Evolutionary conservation across 2,888 invertebrate species (phyloP).

Genomic region (Dusona sp.): DNA sequence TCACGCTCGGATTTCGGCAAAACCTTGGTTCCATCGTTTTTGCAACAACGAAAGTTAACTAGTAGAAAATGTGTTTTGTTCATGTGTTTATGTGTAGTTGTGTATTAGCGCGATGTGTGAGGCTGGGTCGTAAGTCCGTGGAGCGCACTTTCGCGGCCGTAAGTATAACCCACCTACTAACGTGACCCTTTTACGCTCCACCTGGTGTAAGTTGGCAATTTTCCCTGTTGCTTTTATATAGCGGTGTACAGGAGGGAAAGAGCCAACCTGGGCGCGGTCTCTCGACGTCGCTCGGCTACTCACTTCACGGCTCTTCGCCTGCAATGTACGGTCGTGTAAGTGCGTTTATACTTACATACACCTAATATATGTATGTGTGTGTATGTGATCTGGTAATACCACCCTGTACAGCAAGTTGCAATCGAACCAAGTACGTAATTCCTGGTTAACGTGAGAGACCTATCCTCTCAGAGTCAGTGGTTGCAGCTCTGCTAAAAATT

Average conservation of each 20-base stretch:
- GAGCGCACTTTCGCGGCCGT: slow-evolving; percentile 54
- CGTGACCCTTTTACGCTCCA: slow-evolving; percentile 66
- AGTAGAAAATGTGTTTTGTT: background rate
- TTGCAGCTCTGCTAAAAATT: slow-evolving; percentile 66
- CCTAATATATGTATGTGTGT: background rate
- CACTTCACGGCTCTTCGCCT: slow-evolving; percentile 42
- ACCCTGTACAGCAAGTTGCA: slow-evolving; percentile 47
- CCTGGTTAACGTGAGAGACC: slow-evolving; percentile 61
- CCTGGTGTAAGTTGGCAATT: slow-evolving; percentile 68
- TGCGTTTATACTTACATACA: background rate
- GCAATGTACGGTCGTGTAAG: slow-evolving; percentile 1
- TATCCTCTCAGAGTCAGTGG: slow-evolving; percentile 42
- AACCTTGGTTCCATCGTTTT: background rate
- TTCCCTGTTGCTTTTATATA: slow-evolving; percentile 66
- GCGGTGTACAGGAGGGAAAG: slow-evolving; percentile 24
- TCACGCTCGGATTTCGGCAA: background rate
- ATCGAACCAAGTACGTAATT: slow-evolving; percentile 70
- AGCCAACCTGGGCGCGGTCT: slow-evolving; percentile 16
- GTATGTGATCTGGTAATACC: slow-evolving; percentile 21
- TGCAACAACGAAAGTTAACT: background rate
- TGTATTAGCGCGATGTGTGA: slow-evolving; percentile 35
- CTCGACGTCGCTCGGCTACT: slow-evolving; percentile 30
- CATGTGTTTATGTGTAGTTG: background rate
- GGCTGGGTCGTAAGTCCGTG: slow-evolving; percentile 45
- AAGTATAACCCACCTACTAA: slow-evolving; percentile 58